A percentile compares a stretch with the other conserved stretches of the same genome.
Conservation (phyloP, 37 sponge, comb jelly and placozoan species). For the Theonella swinhoei region DNA sequence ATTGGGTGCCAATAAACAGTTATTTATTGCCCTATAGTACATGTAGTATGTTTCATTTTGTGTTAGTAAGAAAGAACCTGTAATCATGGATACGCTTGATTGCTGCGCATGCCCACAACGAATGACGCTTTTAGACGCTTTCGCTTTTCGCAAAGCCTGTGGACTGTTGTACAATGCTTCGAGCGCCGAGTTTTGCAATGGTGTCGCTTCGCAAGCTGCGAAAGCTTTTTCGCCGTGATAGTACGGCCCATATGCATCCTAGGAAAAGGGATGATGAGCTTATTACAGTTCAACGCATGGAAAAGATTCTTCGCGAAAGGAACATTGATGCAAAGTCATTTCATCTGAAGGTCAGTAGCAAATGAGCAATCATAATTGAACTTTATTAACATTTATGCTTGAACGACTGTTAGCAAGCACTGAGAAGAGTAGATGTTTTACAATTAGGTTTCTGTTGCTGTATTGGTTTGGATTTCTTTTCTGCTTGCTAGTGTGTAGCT, state of each 20-base stretch:
- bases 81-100: not conserved
- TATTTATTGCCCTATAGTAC: too few species aligned
- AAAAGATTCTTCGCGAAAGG: not conserved
- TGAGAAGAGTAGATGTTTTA: too few species aligned
- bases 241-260: not conserved
- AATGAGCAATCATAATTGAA: too few species aligned
- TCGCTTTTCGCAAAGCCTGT: not conserved
- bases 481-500: too few species aligned
- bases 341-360: not conserved
- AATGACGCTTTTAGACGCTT: not conserved
- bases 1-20: too few species aligned
- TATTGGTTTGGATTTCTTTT: too few species aligned
- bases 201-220: not conserved
- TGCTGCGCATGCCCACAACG: not conserved
- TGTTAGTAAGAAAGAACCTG: too few species aligned
- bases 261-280: too few species aligned
- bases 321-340: not conserved
- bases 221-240: not conserved
- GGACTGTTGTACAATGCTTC: not conserved
- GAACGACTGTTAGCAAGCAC: too few species aligned
- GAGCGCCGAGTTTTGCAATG: not conserved
- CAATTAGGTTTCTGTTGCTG: not conserved
- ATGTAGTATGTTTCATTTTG: too few species aligned
- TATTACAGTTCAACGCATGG: not conserved
- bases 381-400: too few species aligned